Evolutionary conservation across 37 sponge, comb jelly and placozoan species (phyloP).

Genomic region (Petrosia ficiformis): DNA sequence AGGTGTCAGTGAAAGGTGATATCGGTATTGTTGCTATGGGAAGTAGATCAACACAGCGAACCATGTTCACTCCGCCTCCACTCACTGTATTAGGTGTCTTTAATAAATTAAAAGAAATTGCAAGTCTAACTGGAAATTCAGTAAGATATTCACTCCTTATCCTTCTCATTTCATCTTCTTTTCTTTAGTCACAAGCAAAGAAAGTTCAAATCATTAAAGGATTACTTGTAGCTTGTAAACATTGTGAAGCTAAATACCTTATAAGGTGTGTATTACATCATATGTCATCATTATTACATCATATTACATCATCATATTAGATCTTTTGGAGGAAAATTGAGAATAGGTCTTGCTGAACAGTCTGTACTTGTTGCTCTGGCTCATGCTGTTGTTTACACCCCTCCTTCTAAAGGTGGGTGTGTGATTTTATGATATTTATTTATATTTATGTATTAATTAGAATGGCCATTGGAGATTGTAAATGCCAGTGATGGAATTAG

Average conservation of each 20-base stretch:
- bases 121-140: slow-evolving; percentile 73
- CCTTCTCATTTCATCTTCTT: not conserved
- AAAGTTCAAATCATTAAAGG: slow-evolving; percentile 87
- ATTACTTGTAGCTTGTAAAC: slow-evolving; percentile 84
- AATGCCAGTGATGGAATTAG: slow-evolving; percentile 55
- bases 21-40: slow-evolving; percentile 93
- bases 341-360: slow-evolving; percentile 97
- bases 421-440: no score
- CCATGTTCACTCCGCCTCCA: slow-evolving; percentile 93
- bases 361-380: slow-evolving; percentile 90
- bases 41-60: slow-evolving; percentile 83
- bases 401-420: slow-evolving; percentile 74
- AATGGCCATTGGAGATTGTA: slow-evolving; percentile 41
- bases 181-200: slow-evolving; percentile 65
- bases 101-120: slow-evolving; percentile 82
- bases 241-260: slow-evolving; percentile 86
- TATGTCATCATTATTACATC: not conserved
- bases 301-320: slow-evolving; percentile 14
- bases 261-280: slow-evolving; percentile 49
- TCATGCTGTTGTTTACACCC: slow-evolving; percentile 86
- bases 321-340: slow-evolving; percentile 91
- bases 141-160: slow-evolving; percentile 28
- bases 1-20: slow-evolving; percentile 83
- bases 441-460: slow-evolving; percentile 1
- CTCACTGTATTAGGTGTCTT: slow-evolving; percentile 84